Conservation (phyloP, 1,140 invertebrate species). For the Megalopta genalis region DNA sequence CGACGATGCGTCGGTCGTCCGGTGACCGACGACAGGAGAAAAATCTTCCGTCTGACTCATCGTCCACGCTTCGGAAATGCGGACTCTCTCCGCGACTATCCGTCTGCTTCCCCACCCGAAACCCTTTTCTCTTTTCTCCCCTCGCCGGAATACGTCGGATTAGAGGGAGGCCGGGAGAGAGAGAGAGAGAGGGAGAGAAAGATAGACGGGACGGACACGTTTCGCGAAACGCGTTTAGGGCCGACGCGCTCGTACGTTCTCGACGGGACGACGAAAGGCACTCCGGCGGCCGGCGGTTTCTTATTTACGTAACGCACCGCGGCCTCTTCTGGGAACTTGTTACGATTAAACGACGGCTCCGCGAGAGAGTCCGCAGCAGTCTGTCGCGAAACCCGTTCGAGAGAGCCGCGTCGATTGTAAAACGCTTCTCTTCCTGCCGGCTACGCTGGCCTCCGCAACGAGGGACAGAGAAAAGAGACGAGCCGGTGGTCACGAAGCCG, state of each 20-base stretch:
- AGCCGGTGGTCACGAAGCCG: too few relatives aligned
- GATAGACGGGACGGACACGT: neutral
- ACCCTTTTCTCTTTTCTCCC: neutral
- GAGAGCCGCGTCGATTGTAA: neutral
- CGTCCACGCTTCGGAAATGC: constrained; percentile 18
- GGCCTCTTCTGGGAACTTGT: neutral
- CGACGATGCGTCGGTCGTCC: too few relatives aligned
- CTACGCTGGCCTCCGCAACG: neutral
- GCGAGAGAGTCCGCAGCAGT: neutral
- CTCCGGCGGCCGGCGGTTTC: neutral
- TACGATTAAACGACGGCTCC: neutral
- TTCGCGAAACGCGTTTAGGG: neutral
- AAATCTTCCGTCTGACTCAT: constrained; percentile 54
- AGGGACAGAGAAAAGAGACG: too few relatives aligned
- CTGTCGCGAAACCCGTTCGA: neutral
- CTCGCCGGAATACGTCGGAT: neutral
- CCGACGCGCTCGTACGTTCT: too few relatives aligned
- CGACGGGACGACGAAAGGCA: too few relatives aligned
- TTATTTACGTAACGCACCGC: neutral
- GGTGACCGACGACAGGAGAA: neutral
- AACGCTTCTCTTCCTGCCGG: neutral
- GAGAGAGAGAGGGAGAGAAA: too few relatives aligned
- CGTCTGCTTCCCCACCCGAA: neutral
- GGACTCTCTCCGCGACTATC: constrained; percentile 29
- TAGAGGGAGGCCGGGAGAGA: neutral